Evolutionary conservation across 1,140 invertebrate genomes (phyloP).

Genomic region (Coenobita brevimanus): DNA sequence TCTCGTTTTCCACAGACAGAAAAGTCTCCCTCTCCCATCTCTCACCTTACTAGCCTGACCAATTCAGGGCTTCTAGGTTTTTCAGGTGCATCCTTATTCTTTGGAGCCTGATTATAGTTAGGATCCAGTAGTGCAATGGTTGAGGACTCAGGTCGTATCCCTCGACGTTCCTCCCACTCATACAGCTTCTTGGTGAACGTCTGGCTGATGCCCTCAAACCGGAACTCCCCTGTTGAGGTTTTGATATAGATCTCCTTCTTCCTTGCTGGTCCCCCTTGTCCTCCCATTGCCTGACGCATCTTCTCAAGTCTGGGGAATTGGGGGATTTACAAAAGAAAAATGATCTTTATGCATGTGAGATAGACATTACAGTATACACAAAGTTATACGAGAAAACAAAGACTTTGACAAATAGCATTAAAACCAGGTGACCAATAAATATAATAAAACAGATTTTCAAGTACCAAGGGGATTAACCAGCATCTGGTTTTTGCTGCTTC

Average conservation of each 20-base stretch:
- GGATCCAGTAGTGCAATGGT: constrained; percentile 84
- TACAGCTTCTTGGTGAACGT: constrained; percentile 91
- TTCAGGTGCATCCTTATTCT: constrained; percentile 67
- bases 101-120: constrained; percentile 75
- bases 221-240: constrained; percentile 85
- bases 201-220: constrained; percentile 88
- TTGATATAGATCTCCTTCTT: constrained; percentile 85
- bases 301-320: constrained; percentile 77
- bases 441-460: too few species aligned
- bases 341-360: too few species aligned
- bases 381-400: too few species aligned
- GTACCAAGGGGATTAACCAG: too few species aligned
- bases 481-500: too few species aligned
- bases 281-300: constrained; percentile 77
- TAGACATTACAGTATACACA: too few species aligned
- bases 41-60: constrained; percentile 71
- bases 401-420: too few species aligned
- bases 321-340: too few species aligned
- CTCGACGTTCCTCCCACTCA: constrained; percentile 91
- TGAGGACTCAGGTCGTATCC: constrained; percentile 86
- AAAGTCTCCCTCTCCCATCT: background rate
- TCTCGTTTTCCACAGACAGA: too few species aligned
- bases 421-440: too few species aligned
- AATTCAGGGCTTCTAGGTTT: constrained; percentile 74
- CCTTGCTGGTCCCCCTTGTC: constrained; percentile 73